Evolutionary conservation across 30 jellyfish, hydroid and myxozoan species (phyloP).

Genomic region (Turritopsis rubra): DNA sequence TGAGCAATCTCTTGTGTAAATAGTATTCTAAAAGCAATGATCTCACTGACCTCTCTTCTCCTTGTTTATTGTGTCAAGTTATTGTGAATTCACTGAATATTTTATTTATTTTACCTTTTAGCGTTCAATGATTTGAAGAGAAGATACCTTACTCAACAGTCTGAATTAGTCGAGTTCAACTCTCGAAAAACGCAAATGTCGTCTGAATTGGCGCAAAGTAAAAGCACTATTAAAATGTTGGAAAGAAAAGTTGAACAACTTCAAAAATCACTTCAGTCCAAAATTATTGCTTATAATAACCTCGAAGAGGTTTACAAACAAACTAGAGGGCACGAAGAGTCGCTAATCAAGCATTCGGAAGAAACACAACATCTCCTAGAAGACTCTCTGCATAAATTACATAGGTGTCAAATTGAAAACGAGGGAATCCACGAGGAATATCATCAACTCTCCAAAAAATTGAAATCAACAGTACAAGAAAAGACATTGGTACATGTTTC

Average conservation of each 20-base stretch:
- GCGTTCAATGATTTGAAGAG: conserved; percentile 16
- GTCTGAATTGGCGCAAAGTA: background rate
- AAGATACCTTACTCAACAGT: background rate
- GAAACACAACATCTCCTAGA: background rate
- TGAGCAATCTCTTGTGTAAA: too few relatives aligned
- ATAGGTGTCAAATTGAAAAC: background rate
- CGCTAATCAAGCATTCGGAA: background rate
- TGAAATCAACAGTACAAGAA: background rate
- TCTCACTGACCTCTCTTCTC: too few relatives aligned
- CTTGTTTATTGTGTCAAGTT: too few relatives aligned
- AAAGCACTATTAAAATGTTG: background rate
- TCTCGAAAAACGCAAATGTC: background rate
- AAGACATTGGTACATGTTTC: background rate
- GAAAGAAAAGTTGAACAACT: conserved; percentile 22
- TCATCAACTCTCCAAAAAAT: background rate
- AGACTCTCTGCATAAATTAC: background rate
- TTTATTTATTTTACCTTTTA: background rate
- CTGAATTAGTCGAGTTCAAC: background rate
- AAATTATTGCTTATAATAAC: conserved; percentile 2
- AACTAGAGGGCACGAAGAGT: conserved; percentile 4
- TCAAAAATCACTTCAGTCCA: background rate
- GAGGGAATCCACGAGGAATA: background rate
- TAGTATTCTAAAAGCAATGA: too few relatives aligned
- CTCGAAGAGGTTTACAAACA: background rate
- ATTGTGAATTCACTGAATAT: background rate